Evolutionary conservation across 1,140 invertebrate genomes (phyloP).

Genomic region (Lordiphosa clarofinis): DNA sequence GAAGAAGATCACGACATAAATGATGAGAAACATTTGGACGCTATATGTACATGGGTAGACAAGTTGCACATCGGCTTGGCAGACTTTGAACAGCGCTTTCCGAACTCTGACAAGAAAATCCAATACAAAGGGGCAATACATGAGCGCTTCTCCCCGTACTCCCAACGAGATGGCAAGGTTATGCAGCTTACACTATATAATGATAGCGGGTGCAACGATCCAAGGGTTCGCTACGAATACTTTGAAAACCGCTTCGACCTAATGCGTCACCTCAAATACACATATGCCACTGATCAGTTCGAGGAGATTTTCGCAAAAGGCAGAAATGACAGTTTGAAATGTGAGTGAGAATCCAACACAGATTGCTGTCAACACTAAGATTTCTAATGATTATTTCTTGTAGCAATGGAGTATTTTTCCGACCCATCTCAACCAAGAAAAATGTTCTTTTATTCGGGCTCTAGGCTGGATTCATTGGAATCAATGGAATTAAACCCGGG

Average conservation of each 20-base stretch:
- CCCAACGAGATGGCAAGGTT: constrained; percentile 84
- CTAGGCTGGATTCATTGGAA: constrained; percentile 61
- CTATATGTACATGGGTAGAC: constrained; percentile 88
- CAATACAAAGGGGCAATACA: constrained; percentile 88
- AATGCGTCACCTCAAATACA: constrained; percentile 82
- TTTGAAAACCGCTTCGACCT: constrained; percentile 87
- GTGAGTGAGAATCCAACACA: constrained; percentile 70
- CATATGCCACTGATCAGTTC: constrained; percentile 82
- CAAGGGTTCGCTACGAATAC: constrained; percentile 84
- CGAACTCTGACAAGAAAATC: constrained; percentile 85
- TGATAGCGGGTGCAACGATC: constrained; percentile 84
- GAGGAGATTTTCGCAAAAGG: constrained; percentile 86
- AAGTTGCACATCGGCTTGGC: constrained; percentile 84
- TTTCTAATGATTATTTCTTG: background rate
- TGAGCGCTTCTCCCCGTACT: constrained; percentile 89
- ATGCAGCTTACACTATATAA: constrained; percentile 85
- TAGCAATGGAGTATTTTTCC: constrained; percentile 55
- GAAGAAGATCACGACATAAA: constrained; percentile 68
- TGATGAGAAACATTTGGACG: constrained; percentile 88
- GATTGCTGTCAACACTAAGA: background rate
- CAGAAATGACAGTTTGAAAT: constrained; percentile 84
- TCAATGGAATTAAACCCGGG: constrained; percentile 35
- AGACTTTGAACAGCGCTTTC: constrained; percentile 89
- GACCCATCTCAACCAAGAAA: constrained; percentile 25
- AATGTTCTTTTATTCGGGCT: constrained; percentile 84